Conservation (phyloP, 2,888 invertebrate species). For the Acanthosepion pharaonis region DNA sequence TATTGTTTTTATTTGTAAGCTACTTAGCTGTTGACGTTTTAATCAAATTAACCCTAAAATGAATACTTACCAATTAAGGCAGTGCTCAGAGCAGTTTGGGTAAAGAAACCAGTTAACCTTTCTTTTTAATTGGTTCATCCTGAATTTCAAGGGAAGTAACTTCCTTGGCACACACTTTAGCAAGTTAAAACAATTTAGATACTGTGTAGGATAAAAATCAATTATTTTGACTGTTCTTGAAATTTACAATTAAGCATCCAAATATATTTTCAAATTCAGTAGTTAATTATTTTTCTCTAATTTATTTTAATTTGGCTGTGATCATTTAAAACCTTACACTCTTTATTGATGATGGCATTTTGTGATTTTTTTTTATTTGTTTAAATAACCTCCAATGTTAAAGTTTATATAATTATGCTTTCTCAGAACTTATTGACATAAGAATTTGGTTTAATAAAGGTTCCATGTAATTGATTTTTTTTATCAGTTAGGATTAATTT, state of each 20-base stretch:
- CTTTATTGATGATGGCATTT: neutral
- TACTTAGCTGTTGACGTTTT: neutral
- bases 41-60: neutral
- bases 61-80: neutral
- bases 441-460: neutral
- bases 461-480: neutral
- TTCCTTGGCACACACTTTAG: neutral
- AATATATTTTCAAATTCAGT: neutral
- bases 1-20: neutral
- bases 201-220: conserved; percentile 9
- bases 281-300: neutral
- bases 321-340: neutral
- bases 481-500: neutral
- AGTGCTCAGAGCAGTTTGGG: neutral
- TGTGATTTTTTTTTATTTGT: neutral
- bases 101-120: neutral
- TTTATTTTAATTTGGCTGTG: neutral
- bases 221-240: neutral
- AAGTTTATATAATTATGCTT: neutral
- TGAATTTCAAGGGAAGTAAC: neutral
- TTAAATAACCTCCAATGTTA: neutral
- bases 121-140: neutral
- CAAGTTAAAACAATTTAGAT: neutral
- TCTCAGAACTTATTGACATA: neutral
- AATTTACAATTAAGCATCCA: neutral